Evolutionary conservation across 2,797 vertebrate species (phyloP).

Genomic region (Microctenopoma stevenorrisi): DNA sequence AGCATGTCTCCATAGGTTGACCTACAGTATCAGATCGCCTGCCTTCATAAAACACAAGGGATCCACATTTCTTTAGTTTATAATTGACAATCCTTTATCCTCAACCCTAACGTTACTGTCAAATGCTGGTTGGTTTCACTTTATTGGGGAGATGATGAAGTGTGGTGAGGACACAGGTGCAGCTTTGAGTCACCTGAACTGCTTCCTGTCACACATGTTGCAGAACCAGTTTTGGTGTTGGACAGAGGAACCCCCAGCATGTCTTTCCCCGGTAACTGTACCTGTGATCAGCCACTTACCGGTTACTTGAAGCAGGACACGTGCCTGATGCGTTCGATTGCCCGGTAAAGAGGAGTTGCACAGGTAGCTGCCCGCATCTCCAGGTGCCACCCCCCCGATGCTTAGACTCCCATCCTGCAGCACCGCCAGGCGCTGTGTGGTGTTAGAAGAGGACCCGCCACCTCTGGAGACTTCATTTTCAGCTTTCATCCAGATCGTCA

Average conservation of each 20-base stretch:
- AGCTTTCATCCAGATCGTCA: conserved; percentile 84
- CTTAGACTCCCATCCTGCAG: conserved; percentile 77
- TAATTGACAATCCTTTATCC: too few relatives aligned
- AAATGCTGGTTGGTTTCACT: background rate
- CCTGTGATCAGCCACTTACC: conserved; percentile 78
- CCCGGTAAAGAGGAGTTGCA: conserved; percentile 76
- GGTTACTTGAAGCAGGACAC: conserved; percentile 79
- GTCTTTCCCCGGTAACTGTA: background rate
- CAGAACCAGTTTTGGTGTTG: conserved; percentile 56
- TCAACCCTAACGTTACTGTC: too few relatives aligned
- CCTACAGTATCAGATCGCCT: too few relatives aligned
- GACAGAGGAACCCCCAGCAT: too few relatives aligned
- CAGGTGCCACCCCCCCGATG: conserved; percentile 67
- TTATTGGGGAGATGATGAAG: background rate
- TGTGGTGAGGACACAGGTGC: too few relatives aligned
- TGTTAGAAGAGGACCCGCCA: fast-evolving
- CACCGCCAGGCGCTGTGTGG: conserved; percentile 69
- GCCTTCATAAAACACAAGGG: too few relatives aligned
- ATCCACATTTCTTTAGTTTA: too few relatives aligned
- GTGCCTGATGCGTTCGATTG: conserved; percentile 45
- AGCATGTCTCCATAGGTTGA: too few relatives aligned
- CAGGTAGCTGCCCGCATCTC: conserved; percentile 86
- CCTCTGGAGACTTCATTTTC: conserved; percentile 4
- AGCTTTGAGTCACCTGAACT: too few relatives aligned
- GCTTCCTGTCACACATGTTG: conserved; percentile 10